phyloP scores from a whole-genome alignment of 2,888 invertebrate genomes.

The Ennomos quercinarius region DNA sequence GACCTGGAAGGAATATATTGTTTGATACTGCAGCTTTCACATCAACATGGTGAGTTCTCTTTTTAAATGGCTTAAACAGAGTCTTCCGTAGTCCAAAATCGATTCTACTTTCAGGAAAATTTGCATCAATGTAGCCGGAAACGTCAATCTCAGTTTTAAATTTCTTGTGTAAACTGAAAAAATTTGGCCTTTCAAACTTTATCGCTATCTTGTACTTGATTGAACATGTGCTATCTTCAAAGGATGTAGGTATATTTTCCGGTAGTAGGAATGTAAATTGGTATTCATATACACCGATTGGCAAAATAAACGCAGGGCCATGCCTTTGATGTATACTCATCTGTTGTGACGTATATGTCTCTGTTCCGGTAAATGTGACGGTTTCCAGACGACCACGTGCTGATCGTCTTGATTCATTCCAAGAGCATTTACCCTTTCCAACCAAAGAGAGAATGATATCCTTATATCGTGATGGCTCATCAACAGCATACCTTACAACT shows the following conservation, averaged over 20 bases:
- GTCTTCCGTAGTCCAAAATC: slow-evolving; percentile 39
- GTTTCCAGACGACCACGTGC: slow-evolving; percentile 4
- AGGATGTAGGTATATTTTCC: slow-evolving; percentile 43
- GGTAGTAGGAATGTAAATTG: slow-evolving; percentile 43
- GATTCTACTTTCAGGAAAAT: slow-evolving; percentile 24
- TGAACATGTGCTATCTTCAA: slow-evolving; percentile 28
- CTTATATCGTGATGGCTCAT: slow-evolving; percentile 40
- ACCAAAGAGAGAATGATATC: slow-evolving; percentile 42
- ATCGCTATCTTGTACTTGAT: slow-evolving; percentile 42
- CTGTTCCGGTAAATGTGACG: slow-evolving; percentile 33
- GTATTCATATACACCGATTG: slow-evolving; percentile 32
- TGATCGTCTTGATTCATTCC: slow-evolving; percentile 24
- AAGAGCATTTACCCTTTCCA: slow-evolving; percentile 44
- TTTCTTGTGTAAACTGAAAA: slow-evolving; percentile 37
- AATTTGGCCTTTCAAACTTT: slow-evolving; percentile 37
- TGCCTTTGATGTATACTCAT: slow-evolving; percentile 31
- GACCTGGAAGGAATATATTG: slow-evolving; percentile 29
- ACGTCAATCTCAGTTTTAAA: slow-evolving; percentile 39
- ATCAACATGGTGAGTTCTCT: slow-evolving; percentile 33
- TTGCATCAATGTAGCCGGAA: slow-evolving; percentile 31
- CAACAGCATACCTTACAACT: slow-evolving; percentile 43
- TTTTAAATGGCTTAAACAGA: slow-evolving; percentile 40
- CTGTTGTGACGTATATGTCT: slow-evolving; percentile 36
- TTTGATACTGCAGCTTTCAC: slow-evolving; percentile 37
- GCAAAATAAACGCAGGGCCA: slow-evolving; percentile 9